Percentiles rank a stretch among this genome's conserved stretches.
Conservation (phyloP, 2,888 invertebrate genomes). For the Tanytarsus gracilentus region DNA sequence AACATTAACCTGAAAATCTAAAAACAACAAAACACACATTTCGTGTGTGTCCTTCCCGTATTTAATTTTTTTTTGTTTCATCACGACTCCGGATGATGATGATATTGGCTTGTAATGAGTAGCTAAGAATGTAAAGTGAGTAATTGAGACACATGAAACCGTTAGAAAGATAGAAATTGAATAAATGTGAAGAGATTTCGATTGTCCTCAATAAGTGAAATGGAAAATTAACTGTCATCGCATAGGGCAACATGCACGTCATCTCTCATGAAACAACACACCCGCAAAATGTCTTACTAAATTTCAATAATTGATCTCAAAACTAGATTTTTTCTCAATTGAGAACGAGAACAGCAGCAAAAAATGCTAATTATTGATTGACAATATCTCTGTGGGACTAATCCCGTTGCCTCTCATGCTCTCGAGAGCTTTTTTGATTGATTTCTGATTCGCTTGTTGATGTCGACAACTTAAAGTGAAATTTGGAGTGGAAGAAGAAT, state of each 20-base stretch:
- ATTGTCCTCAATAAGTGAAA: not conserved
- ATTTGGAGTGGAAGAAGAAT: not conserved
- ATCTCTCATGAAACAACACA: constrained; percentile 4
- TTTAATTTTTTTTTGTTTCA: not conserved
- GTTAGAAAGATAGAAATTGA: not conserved
- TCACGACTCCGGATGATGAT: no score
- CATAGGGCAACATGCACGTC: not conserved
- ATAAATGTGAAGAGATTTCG: not conserved
- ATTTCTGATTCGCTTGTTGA: constrained; percentile 1
- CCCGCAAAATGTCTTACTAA: not conserved
- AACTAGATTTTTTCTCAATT: not conserved
- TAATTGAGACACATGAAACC: no score
- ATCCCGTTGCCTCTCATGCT: not conserved
- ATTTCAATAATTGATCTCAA: not conserved
- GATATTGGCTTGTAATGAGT: no score
- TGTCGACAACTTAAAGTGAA: constrained; percentile 6
- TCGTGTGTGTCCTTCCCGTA: not conserved
- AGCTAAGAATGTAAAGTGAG: no score
- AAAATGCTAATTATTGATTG: constrained; percentile 13
- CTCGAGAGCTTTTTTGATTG: not conserved
- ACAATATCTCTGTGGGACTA: constrained; percentile 6
- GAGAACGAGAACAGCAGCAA: not conserved
- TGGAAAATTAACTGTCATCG: not conserved
- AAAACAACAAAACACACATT: no score
- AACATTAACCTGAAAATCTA: no score